phyloP scores from a whole-genome alignment of 2,797 vertebrate genomes.

The Spinus olivaceus region DNA sequence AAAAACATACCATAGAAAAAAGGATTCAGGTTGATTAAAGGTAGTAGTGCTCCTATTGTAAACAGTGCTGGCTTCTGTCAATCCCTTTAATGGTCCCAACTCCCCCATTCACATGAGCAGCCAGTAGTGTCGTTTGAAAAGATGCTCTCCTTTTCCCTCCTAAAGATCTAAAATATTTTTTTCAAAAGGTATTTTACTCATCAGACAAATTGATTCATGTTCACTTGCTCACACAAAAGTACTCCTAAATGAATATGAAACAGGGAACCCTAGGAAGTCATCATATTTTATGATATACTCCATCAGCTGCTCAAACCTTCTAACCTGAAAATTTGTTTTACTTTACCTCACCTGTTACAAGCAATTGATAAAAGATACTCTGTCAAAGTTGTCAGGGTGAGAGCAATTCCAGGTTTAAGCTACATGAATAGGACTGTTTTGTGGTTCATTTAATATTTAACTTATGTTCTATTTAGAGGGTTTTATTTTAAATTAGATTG shows the following conservation, averaged over 20 bases:
- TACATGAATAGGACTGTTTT: neutral
- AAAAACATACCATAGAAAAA: neutral
- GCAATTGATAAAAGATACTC: neutral
- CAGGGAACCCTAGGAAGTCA: neutral
- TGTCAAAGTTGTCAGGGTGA: neutral
- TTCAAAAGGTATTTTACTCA: neutral
- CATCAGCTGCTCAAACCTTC: slow-evolving; percentile 1
- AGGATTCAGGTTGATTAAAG: neutral
- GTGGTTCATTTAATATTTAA: neutral
- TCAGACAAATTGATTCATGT: neutral
- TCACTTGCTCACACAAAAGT: neutral
- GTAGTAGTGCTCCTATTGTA: neutral
- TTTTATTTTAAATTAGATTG: neutral
- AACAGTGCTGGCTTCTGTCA: neutral
- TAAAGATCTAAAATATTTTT: neutral
- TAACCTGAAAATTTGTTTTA: slow-evolving; percentile 29
- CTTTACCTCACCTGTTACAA: neutral
- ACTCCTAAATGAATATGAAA: slow-evolving; percentile 23
- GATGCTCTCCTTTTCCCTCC: neutral
- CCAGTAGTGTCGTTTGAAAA: neutral
- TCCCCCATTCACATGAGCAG: neutral
- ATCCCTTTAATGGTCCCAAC: neutral
- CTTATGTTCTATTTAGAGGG: neutral
- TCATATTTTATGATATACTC: neutral
- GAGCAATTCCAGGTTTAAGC: neutral